Conservation (phyloP, 2,888 invertebrate genomes). For the Panopea generosa region DNA sequence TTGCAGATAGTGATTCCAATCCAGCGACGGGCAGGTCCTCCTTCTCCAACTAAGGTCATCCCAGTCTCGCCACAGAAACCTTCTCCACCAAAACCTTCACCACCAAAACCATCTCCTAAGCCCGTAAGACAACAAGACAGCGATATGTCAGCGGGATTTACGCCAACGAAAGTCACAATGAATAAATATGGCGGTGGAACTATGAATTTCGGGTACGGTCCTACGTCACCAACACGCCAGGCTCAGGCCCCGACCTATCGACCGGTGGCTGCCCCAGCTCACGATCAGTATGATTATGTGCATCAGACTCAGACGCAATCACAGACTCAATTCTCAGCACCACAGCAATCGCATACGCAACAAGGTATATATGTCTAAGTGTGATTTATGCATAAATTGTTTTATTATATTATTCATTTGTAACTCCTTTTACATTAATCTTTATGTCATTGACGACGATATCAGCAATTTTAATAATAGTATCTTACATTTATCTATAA, state of each 20-base stretch:
- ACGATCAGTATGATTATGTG: not conserved
- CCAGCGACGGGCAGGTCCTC: constrained; percentile 49
- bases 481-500: too few species aligned
- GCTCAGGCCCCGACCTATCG: constrained; percentile 40
- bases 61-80: constrained; percentile 66
- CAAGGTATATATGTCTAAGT: not conserved
- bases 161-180: constrained; percentile 74
- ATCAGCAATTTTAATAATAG: too few species aligned
- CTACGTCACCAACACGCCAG: constrained; percentile 35
- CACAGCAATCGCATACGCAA: constrained; percentile 15
- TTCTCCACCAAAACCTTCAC: constrained; percentile 48
- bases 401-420: too few species aligned
- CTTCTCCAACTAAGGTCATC: constrained; percentile 57
- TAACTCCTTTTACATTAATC: too few species aligned
- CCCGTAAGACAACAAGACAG: constrained; percentile 20
- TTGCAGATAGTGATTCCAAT: constrained; percentile 60
- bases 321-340: constrained; percentile 48
- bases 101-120: constrained; percentile 29
- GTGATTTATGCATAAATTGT: too few species aligned
- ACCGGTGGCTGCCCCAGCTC: constrained; percentile 44
- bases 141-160: constrained; percentile 60
- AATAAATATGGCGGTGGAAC: constrained; percentile 77
- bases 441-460: too few species aligned
- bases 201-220: constrained; percentile 69
- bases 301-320: not conserved